Base-by-base conservation (phyloP, 2,888 invertebrate species). In the Nezara viridula region DNA sequence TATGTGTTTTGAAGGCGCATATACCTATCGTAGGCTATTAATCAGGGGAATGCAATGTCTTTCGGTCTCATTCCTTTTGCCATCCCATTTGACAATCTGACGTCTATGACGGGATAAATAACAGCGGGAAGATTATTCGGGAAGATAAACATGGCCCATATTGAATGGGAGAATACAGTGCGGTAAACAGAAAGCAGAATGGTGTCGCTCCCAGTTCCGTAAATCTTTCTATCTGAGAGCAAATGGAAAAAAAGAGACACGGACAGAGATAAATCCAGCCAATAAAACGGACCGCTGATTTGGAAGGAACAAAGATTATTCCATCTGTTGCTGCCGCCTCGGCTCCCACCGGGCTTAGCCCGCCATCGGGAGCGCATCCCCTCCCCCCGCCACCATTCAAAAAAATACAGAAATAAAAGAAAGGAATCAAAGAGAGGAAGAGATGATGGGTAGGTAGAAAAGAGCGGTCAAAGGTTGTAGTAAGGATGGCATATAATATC, bases 221-320 rank as follows among this genome's bases (percentile, higher is more conserved):
- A 81, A 40, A 81, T 81, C 81, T 81, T 81, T n/a, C 81, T 81
- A 40, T 44, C 44, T n/a, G 81, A 81, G 44, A 44, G 81, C 32
- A 81, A 81, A 81, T 44, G 81, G 44, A 81, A 81, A 47, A 44
- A 77, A 40, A 81, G 81, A 44, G 81, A 81, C 81, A 81, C 19
- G 66, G 81, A n/a, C 24, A n/a, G 81, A 44, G 81, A 81, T 81
- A 81, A 81, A 81, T 81, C 81, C 81, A n/a, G 44, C 81, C 81
- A 81, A 81, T 81, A 81, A 81, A 81, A 40, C 81, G 81, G 81
- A 81, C 81, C 81, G 81, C 81, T 81, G 81, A 81, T 81, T 81
- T 81, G 81, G 81, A 81, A 81, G 44, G 81, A 47, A 81, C 81
- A n/a, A 81, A 44, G 81, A 81, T 44, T 81, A 81, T 81, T 81